Percentiles rank a stretch among this genome's conserved stretches.
Evolutionary conservation across 2,797 vertebrate species (phyloP).

Genomic region (Miopithecus talapoin): DNA sequence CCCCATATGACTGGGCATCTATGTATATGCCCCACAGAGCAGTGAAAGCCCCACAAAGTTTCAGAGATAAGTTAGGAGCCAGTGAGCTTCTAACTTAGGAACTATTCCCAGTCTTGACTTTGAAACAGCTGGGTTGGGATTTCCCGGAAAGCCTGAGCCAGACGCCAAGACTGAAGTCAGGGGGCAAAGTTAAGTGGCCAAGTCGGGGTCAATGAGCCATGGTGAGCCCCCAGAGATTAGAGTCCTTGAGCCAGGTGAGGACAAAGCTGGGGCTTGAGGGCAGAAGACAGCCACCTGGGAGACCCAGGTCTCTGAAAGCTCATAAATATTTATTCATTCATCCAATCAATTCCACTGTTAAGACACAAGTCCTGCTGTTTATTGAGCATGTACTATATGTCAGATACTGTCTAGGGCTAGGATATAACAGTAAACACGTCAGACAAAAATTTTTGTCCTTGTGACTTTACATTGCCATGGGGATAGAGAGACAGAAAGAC

Average conservation of each 20-base stretch:
- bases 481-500: background rate
- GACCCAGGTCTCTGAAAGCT: background rate
- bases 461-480: background rate
- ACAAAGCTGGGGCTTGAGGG: background rate
- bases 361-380: background rate
- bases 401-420: background rate
- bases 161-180: conserved; percentile 41
- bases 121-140: conserved; percentile 1
- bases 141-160: conserved; percentile 57
- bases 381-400: background rate
- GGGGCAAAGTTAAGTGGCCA: conserved; percentile 42
- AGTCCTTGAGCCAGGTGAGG: background rate
- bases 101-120: background rate
- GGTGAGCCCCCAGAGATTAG: background rate
- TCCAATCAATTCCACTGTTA: background rate
- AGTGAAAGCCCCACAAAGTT: background rate
- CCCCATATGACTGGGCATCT: background rate
- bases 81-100: background rate
- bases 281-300: background rate
- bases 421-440: background rate
- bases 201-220: background rate
- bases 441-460: background rate
- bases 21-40: background rate
- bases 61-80: background rate
- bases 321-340: background rate